A percentile compares a stretch with the other conserved stretches of the same genome.
Conservation (phyloP, 2,888 invertebrate genomes). For the Acanthococcus lagerstroemiae region DNA sequence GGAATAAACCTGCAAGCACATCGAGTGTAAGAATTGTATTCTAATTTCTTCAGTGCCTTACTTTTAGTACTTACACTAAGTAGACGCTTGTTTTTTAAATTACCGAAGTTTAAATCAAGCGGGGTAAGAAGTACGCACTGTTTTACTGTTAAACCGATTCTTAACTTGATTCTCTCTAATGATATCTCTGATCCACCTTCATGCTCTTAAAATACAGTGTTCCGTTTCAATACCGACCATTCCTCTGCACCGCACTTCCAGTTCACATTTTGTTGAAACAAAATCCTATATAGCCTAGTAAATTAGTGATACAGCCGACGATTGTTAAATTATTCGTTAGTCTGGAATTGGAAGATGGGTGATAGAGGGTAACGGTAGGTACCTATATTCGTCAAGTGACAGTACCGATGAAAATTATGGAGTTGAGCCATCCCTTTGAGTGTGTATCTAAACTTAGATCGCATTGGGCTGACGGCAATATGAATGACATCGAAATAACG, state of each 20-base stretch:
- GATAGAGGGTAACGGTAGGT: constrained; percentile 22
- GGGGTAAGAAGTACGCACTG: too few relatives aligned
- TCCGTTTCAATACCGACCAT: not conserved
- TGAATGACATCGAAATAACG: constrained; percentile 90
- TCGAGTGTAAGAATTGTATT: too few relatives aligned
- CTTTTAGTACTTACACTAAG: too few relatives aligned
- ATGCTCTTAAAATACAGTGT: too few relatives aligned
- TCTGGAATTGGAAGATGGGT: constrained; percentile 4
- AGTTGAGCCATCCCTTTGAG: constrained; percentile 68
- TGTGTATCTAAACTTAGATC: constrained; percentile 76
- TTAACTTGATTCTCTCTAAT: too few relatives aligned
- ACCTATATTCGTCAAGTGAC: constrained; percentile 19
- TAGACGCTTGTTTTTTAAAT: too few relatives aligned
- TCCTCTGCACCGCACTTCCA: constrained; percentile 14
- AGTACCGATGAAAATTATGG: constrained; percentile 51
- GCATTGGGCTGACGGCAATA: constrained; percentile 85
- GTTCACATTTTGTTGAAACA: too few relatives aligned
- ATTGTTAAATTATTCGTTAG: not conserved
- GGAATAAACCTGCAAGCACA: too few relatives aligned
- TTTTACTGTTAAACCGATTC: too few relatives aligned
- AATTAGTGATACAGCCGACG: not conserved
- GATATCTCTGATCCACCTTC: too few relatives aligned
- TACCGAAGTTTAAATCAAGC: too few relatives aligned
- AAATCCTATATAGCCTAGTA: not conserved
- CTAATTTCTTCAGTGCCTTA: too few relatives aligned